Evolutionary conservation across 2,113 vertebrate species (phyloP).

Genomic region (Hemichromis elongatus): DNA sequence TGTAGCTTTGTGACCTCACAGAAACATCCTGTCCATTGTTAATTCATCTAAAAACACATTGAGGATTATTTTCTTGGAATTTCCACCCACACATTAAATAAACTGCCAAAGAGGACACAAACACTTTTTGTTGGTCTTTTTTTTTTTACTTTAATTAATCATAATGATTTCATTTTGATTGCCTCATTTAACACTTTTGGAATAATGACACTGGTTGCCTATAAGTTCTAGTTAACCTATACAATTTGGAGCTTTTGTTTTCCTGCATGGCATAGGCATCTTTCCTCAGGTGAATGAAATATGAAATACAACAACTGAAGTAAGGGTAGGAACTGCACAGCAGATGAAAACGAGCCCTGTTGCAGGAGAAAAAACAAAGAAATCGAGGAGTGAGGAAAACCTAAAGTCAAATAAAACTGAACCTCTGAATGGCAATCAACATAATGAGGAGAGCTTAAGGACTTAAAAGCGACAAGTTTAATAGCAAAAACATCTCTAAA

Average conservation of each 20-base stretch:
- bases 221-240: too few species aligned
- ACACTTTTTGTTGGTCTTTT: not conserved
- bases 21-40: not conserved
- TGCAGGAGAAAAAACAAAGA: too few species aligned
- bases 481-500: not conserved
- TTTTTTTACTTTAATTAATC: not conserved
- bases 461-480: not conserved
- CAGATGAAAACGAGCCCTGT: too few species aligned
- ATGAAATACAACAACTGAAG: too few species aligned
- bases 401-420: not conserved
- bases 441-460: not conserved
- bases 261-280: too few species aligned
- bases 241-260: too few species aligned
- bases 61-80: not conserved
- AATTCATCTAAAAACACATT: not conserved
- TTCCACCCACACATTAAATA: not conserved
- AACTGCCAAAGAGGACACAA: not conserved
- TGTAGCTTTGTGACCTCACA: not conserved
- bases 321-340: too few species aligned
- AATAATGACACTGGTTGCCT: too few species aligned
- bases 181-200: too few species aligned
- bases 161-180: not conserved
- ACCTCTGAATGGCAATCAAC: not conserved
- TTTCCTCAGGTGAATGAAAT: too few species aligned
- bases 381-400: not conserved